These are phyloP conservation scores for Dinoponera quadriceps DNA, from an alignment of 1,140 invertebrate species.

Conservation along the genomic window DNA sequence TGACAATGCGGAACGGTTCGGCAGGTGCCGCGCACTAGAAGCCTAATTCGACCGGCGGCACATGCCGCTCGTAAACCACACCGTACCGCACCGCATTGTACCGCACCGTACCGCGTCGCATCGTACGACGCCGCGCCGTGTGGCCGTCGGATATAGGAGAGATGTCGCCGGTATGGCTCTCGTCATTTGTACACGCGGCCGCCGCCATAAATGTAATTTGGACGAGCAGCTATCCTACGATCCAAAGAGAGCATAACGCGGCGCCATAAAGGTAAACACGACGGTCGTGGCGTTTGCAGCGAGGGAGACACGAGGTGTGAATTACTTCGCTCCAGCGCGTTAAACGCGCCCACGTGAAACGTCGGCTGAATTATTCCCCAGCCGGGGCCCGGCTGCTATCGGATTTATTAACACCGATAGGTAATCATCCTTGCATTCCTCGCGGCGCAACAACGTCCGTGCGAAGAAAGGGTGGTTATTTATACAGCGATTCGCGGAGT, in stretches of 20 bases:
- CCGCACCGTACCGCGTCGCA: background rate
- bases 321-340: constrained; percentile 24
- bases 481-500: background rate
- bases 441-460: too few relatives aligned
- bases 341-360: background rate
- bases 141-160: constrained; percentile 4
- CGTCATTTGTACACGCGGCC: constrained; percentile 58
- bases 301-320: constrained; percentile 27
- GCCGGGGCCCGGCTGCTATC: background rate
- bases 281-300: constrained; percentile 11
- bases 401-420: background rate
- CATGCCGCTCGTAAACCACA: constrained; percentile 72
- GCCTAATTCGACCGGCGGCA: constrained; percentile 70
- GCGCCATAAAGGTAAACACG: constrained; percentile 31
- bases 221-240: constrained; percentile 53
- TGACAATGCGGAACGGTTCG: constrained; percentile 73
- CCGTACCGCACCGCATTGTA: background rate
- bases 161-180: constrained; percentile 42
- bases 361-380: constrained; percentile 3
- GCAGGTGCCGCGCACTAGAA: constrained; percentile 64
- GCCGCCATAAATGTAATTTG: constrained; percentile 66
- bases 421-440: background rate
- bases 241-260: constrained; percentile 28
- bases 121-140: too few relatives aligned
- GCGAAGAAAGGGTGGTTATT: background rate